A percentile compares a stretch with the other conserved stretches of the same genome.
These are phyloP conservation scores for Acanthoscelides obtectus DNA, from an alignment of 2,888 invertebrate species.

Conservation along the genomic window DNA sequence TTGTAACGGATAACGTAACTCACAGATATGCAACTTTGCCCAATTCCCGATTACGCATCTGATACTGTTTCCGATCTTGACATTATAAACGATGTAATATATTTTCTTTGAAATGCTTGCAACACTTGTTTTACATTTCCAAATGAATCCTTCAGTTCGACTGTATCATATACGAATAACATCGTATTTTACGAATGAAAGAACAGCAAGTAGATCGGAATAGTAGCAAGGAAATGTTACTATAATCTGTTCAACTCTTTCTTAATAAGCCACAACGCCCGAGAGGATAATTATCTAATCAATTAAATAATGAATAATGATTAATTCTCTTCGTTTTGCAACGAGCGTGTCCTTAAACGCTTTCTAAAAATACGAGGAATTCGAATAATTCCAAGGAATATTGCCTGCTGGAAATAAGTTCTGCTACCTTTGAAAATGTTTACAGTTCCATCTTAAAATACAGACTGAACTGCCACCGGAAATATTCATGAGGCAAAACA, in stretches of 20 bases:
- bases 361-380: neutral
- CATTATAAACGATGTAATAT: too few species aligned
- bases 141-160: neutral
- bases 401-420: neutral
- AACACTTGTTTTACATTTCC: too few species aligned
- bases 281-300: neutral
- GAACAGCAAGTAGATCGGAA: neutral
- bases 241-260: neutral
- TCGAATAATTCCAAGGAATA: neutral
- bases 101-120: too few species aligned
- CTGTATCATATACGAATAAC: neutral
- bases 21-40: too few species aligned
- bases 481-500: too few species aligned
- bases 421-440: constrained; percentile 2
- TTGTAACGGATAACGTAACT: too few species aligned
- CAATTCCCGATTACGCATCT: too few species aligned
- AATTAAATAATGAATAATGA: neutral
- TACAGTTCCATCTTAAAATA: constrained; percentile 2
- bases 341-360: neutral
- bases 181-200: neutral
- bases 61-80: too few species aligned
- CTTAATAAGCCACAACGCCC: neutral
- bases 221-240: neutral
- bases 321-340: neutral
- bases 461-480: too few species aligned